Conservation (phyloP, 2,888 invertebrate genomes). For the Cepaea hortensis region DNA sequence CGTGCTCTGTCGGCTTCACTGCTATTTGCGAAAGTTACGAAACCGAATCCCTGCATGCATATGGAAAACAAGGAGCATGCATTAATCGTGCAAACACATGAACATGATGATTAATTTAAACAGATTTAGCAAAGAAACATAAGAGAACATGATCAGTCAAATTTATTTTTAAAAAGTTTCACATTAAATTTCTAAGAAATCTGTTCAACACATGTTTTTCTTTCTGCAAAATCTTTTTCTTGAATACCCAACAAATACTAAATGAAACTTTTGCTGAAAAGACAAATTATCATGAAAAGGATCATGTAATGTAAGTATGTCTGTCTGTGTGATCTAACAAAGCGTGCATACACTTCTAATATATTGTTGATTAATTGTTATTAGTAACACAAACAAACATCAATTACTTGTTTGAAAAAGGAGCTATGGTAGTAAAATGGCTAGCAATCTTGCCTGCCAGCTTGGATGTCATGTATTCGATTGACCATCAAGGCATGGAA, state of each 20-base stretch:
- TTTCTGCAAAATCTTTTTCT: neutral
- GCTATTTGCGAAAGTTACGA: conserved; percentile 99
- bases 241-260: conserved; percentile 20
- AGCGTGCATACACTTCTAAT: conserved; percentile 21
- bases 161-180: neutral
- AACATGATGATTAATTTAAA: conserved; percentile 49
- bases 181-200: neutral
- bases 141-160: conserved; percentile 6
- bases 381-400: conserved; percentile 26
- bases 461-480: too few species aligned
- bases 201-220: neutral
- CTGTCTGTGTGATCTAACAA: neutral
- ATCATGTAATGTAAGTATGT: conserved; percentile 10
- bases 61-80: conserved; percentile 79
- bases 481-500: too few species aligned
- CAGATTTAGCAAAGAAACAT: conserved; percentile 41
- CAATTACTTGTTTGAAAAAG: conserved; percentile 16
- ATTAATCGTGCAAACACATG: conserved; percentile 71
- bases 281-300: conserved; percentile 35
- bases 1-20: conserved; percentile 99
- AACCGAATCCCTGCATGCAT: conserved; percentile 99
- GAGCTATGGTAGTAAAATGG: too few species aligned
- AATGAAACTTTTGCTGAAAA: conserved; percentile 37
- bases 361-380: conserved; percentile 16
- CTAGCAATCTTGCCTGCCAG: too few species aligned